Percentiles rank a stretch among this genome's conserved stretches.
These are phyloP conservation scores for Listronotus oregonensis DNA, from an alignment of 1,140 invertebrate species.

Conservation along the genomic window DNA sequence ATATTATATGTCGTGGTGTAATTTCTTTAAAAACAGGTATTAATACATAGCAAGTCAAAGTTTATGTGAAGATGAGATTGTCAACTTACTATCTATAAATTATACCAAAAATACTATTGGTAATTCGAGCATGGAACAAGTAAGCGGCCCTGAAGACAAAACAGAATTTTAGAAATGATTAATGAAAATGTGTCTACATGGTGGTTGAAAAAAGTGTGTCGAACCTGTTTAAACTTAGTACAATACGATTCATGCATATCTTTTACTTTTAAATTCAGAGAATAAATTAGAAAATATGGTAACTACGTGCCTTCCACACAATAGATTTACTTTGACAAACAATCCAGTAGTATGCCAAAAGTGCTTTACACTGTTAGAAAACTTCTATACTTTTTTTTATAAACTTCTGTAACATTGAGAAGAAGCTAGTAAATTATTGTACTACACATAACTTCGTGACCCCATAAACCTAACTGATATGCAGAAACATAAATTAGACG, in stretches of 20 bases:
- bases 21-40: too few relatives aligned
- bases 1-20: too few relatives aligned
- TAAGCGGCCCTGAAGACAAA: slow-evolving; percentile 9
- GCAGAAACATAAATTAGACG: slow-evolving; percentile 3
- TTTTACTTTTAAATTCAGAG: neutral
- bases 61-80: too few relatives aligned
- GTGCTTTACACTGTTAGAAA: slow-evolving; percentile 16
- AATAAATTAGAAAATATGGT: slow-evolving; percentile 11
- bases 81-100: too few relatives aligned
- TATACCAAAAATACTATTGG: too few relatives aligned
- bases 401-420: slow-evolving; percentile 10
- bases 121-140: neutral
- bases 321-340: slow-evolving; percentile 17
- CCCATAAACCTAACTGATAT: slow-evolving; percentile 11
- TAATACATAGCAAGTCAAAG: too few relatives aligned
- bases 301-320: slow-evolving; percentile 22
- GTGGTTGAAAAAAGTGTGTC: slow-evolving; percentile 6
- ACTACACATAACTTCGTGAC: neutral
- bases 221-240: slow-evolving; percentile 10
- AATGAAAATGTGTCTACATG: neutral
- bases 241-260: neutral
- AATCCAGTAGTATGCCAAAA: slow-evolving; percentile 24
- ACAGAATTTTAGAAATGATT: slow-evolving; percentile 8
- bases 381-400: slow-evolving; percentile 18
- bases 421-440: slow-evolving; percentile 15